A percentile compares a stretch with the other conserved stretches of the same genome.
Conservation (phyloP, 1,140 invertebrate species). For the Lordiphosa collinella region DNA sequence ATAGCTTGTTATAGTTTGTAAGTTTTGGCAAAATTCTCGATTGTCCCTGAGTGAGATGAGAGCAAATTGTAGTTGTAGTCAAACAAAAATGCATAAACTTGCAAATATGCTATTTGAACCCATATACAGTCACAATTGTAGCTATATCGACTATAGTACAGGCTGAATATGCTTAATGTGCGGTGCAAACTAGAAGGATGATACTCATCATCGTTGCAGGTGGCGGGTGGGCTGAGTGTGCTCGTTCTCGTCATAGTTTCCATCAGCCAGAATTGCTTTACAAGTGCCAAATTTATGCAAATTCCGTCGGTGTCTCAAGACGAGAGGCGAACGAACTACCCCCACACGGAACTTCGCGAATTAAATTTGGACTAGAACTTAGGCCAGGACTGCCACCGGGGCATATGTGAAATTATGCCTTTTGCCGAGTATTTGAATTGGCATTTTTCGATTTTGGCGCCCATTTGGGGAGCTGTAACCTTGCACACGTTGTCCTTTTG, state of each 20-base stretch:
- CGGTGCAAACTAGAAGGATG: too few species aligned
- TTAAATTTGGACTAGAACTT: conserved; percentile 56
- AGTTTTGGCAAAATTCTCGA: too few species aligned
- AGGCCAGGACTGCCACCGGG: conserved; percentile 8
- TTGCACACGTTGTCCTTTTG: conserved; percentile 40
- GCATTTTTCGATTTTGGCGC: conserved; percentile 46
- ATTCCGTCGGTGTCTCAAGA: conserved; percentile 33
- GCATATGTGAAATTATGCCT: conserved; percentile 61
- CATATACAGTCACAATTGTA: too few species aligned
- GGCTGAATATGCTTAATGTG: too few species aligned
- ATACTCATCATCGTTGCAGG: conserved; percentile 45
- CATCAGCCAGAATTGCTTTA: conserved; percentile 69
- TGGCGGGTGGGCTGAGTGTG: conserved; percentile 5
- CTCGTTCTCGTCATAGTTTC: conserved; percentile 57
- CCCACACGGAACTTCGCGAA: conserved; percentile 29
- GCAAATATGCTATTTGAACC: too few species aligned
- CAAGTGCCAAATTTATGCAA: conserved; percentile 73
- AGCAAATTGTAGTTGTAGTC: too few species aligned
- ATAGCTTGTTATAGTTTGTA: too few species aligned
- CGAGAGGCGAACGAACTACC: neutral
- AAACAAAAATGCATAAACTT: too few species aligned
- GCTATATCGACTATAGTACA: too few species aligned
- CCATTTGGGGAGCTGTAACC: neutral
- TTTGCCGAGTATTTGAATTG: conserved; percentile 47
- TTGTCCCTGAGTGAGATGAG: too few species aligned